phyloP scores from a whole-genome alignment of 2,113 vertebrate genomes.

The Datnioides undecimradiatus region DNA sequence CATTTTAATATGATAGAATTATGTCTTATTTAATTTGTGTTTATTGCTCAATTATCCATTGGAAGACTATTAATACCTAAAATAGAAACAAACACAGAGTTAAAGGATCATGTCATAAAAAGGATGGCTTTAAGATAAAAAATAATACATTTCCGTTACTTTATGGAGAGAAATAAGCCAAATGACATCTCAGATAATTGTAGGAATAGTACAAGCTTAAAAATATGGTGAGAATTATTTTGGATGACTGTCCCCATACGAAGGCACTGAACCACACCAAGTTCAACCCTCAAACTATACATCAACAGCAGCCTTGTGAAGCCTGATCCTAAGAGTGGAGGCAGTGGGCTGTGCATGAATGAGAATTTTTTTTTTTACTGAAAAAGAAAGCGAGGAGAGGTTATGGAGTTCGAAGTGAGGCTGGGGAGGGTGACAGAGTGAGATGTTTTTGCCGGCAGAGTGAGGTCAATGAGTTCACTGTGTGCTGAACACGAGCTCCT shows the following conservation, averaged over 20 bases:
- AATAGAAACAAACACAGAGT: not conserved
- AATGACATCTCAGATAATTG: constrained; percentile 2
- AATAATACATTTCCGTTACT: not conserved
- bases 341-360: constrained; percentile 35
- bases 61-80: not conserved
- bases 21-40: not conserved
- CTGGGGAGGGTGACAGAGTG: constrained; percentile 62
- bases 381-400: constrained; percentile 58
- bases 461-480: constrained; percentile 80
- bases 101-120: not conserved
- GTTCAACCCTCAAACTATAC: constrained; percentile 20
- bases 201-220: not conserved
- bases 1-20: not conserved
- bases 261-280: constrained; percentile 14
- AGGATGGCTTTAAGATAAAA: not conserved
- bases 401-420: constrained; percentile 70
- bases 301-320: constrained; percentile 18
- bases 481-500: constrained; percentile 70
- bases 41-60: not conserved
- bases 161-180: not conserved
- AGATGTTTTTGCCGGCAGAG: constrained; percentile 73
- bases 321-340: constrained; percentile 19
- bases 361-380: not conserved
- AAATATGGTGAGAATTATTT: not conserved
- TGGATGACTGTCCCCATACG: not conserved